Evolutionary conservation across 2,113 vertebrate species (phyloP).

Genomic region (Mohoua ochrocephala): DNA sequence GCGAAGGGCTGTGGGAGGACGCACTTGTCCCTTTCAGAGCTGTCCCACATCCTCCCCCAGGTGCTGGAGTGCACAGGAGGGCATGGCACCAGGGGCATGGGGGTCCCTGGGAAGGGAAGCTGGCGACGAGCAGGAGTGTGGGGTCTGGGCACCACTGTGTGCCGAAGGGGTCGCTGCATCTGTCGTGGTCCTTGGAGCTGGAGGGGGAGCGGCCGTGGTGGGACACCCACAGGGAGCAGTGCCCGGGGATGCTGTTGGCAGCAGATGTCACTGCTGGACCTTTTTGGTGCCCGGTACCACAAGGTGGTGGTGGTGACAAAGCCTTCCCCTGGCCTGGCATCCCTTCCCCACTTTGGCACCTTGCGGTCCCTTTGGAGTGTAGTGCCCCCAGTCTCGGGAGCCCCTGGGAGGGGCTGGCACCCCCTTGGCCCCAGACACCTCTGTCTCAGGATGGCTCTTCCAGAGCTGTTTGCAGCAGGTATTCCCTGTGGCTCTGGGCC

Average conservation of each 20-base stretch:
- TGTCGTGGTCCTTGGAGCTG: rapidly evolving
- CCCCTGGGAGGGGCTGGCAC: rapidly evolving
- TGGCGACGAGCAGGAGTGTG: rapidly evolving
- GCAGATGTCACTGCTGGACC: background rate
- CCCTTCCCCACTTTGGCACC: background rate
- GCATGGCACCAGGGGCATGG: rapidly evolving
- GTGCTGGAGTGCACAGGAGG: background rate
- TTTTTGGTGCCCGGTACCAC: rapidly evolving
- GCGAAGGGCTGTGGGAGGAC: rapidly evolving
- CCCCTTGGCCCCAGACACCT: rapidly evolving
- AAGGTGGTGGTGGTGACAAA: background rate
- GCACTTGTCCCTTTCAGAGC: background rate
- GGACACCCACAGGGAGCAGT: background rate
- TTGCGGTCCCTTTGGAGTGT: background rate
- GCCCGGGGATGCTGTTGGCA: background rate
- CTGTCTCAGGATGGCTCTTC: background rate
- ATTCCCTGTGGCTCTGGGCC: background rate
- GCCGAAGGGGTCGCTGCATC: rapidly evolving
- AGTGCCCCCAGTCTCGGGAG: background rate
- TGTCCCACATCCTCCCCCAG: background rate
- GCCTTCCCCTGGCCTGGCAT: rapidly evolving
- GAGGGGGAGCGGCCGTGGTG: background rate
- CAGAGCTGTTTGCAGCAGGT: background rate
- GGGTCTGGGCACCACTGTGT: background rate
- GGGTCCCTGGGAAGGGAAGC: background rate